Percentiles rank a stretch among this genome's conserved stretches.
These are phyloP conservation scores for Plusia festucae DNA, from an alignment of 2,888 invertebrate species.

Conservation along the genomic window DNA sequence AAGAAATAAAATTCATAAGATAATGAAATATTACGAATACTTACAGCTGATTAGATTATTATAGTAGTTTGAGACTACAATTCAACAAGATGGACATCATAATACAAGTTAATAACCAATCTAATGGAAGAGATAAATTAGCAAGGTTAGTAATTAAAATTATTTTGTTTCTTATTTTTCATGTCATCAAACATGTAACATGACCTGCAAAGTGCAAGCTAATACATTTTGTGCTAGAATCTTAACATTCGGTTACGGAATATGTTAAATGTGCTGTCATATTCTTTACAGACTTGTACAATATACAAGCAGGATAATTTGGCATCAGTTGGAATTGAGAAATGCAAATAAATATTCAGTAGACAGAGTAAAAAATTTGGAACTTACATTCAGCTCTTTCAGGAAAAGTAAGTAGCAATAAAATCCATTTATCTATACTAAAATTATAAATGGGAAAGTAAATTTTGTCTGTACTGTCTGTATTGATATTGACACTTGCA, in stretches of 20 bases:
- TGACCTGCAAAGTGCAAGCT: too few relatives aligned
- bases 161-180: conserved; percentile 12
- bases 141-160: conserved; percentile 77
- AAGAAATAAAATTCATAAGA: conserved; percentile 10
- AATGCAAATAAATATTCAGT: conserved; percentile 91
- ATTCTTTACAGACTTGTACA: conserved; percentile 91
- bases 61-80: conserved; percentile 5
- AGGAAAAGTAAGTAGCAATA: conserved; percentile 92
- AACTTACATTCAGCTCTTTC: conserved; percentile 95
- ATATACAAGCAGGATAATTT: conserved; percentile 94
- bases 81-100: conserved; percentile 80
- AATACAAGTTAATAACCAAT: conserved; percentile 87
- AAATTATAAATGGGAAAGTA: too few relatives aligned
- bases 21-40: conserved; percentile 6
- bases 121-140: conserved; percentile 88
- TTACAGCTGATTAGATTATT: conserved; percentile 7
- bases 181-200: too few relatives aligned
- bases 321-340: conserved; percentile 93
- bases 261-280: background rate
- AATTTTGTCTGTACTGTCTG: too few relatives aligned
- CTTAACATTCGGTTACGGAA: background rate
- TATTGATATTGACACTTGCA: too few relatives aligned
- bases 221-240: background rate
- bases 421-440: too few relatives aligned
- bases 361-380: conserved; percentile 94